phyloP scores from a whole-genome alignment of 2,113 vertebrate genomes.

The Engraulis encrasicolus region DNA sequence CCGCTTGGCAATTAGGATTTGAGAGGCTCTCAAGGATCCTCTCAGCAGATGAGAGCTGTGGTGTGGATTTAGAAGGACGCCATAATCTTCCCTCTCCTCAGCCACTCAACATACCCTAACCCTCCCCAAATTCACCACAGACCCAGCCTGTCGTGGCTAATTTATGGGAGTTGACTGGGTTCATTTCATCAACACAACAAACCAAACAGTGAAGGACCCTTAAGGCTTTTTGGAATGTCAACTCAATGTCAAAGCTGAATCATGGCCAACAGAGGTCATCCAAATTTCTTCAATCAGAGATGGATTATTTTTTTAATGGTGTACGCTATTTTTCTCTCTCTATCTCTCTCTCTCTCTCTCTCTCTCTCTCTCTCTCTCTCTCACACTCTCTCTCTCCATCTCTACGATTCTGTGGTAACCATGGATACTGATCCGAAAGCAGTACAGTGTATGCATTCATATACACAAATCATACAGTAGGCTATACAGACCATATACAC shows the following conservation, averaged over 20 bases:
- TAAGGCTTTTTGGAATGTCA: neutral
- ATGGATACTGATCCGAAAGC: neutral
- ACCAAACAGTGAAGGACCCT: neutral
- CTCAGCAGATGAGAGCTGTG: neutral
- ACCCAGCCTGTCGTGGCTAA: neutral
- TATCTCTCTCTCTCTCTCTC: neutral
- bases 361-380: too few relatives aligned
- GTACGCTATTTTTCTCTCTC: neutral
- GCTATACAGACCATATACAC: neutral
- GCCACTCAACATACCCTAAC: too few relatives aligned
- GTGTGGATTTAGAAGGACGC: neutral
- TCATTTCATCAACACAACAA: neutral
- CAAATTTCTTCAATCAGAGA: neutral
- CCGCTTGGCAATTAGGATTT: neutral
- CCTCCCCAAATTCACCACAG: neutral
- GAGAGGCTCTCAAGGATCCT: neutral
- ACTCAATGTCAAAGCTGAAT: neutral
- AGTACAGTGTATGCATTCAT: too few relatives aligned
- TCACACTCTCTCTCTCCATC: neutral
- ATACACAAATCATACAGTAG: too few relatives aligned
- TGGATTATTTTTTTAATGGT: neutral
- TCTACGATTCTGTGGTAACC: neutral
- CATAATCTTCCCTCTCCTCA: neutral
- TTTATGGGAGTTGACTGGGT: too few relatives aligned
- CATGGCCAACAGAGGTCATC: neutral